Evolutionary conservation across 1,140 invertebrate genomes (phyloP).

Genomic region (Drosophila azteca): DNA sequence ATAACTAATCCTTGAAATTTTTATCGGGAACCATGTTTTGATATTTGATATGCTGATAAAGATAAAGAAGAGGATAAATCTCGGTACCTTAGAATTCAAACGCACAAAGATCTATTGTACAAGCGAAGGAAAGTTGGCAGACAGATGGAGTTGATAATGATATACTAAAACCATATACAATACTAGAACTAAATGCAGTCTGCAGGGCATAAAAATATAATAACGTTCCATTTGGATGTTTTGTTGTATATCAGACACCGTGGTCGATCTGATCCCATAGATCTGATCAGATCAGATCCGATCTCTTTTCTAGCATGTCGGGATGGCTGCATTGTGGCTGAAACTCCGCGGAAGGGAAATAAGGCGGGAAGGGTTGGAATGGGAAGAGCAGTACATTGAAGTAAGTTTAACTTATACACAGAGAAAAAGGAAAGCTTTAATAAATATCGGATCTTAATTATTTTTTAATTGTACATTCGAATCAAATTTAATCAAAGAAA

Average conservation of each 20-base stretch:
- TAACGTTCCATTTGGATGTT: slow-evolving; percentile 13
- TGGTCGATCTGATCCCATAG: too few species aligned
- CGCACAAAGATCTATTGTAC: slow-evolving; percentile 73
- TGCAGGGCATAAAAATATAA: slow-evolving; percentile 3
- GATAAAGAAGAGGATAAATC: slow-evolving; percentile 40
- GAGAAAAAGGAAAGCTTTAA: slow-evolving; percentile 69
- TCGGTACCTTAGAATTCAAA: slow-evolving; percentile 69
- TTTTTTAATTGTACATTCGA: slow-evolving; percentile 62
- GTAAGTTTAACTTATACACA: slow-evolving; percentile 53
- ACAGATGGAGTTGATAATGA: slow-evolving; percentile 15
- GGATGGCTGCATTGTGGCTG: too few species aligned
- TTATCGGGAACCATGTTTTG: slow-evolving; percentile 64
- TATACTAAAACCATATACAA: slow-evolving; percentile 11
- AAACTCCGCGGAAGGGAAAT: too few species aligned
- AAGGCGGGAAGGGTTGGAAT: too few species aligned
- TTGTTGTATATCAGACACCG: too few species aligned
- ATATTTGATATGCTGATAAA: slow-evolving; percentile 50
- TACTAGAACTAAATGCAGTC: slow-evolving; percentile 2
- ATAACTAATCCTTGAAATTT: slow-evolving; percentile 60
- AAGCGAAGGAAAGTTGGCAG: slow-evolving; percentile 26
- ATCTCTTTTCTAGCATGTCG: too few species aligned
- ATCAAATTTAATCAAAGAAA: slow-evolving; percentile 38
- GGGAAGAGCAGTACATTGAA: neutral
- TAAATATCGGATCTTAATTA: slow-evolving; percentile 65
- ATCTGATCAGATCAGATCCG: too few species aligned